Conservation (phyloP, 1,140 invertebrate species). For the Megalopta genalis region DNA sequence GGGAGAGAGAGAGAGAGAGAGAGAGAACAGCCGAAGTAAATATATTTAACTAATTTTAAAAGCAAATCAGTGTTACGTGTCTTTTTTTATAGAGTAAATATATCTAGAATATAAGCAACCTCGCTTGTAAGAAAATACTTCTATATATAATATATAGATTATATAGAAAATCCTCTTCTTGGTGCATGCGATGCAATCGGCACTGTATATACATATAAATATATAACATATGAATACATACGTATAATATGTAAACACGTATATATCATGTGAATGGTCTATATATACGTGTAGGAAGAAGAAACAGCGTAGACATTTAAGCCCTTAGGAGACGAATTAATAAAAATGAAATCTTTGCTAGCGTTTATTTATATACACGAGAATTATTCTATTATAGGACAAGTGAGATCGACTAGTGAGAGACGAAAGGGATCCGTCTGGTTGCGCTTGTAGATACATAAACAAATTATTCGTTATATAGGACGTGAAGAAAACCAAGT, state of each 20-base stretch:
- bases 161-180: slow-evolving; percentile 25
- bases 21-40: slow-evolving; percentile 2
- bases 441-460: slow-evolving; percentile 48
- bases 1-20: no score
- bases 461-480: slow-evolving; percentile 47
- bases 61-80: not conserved
- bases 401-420: not conserved
- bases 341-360: slow-evolving; percentile 42
- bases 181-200: slow-evolving; percentile 38
- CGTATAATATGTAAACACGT: slow-evolving; percentile 32
- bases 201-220: slow-evolving; percentile 53
- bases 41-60: slow-evolving; percentile 12
- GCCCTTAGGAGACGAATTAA: slow-evolving; percentile 3
- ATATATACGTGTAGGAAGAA: slow-evolving; percentile 34
- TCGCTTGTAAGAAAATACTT: slow-evolving; percentile 13
- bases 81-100: not conserved
- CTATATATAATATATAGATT: no score
- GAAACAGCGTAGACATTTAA: slow-evolving; percentile 30
- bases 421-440: slow-evolving; percentile 28
- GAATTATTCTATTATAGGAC: slow-evolving; percentile 33
- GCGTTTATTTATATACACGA: slow-evolving; percentile 61
- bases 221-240: slow-evolving; percentile 41
- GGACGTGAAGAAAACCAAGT: slow-evolving; percentile 46
- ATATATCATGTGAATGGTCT: slow-evolving; percentile 20
- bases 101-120: slow-evolving; percentile 5